Conservation (phyloP, 2,797 vertebrate species). For the Xenops minutus region DNA sequence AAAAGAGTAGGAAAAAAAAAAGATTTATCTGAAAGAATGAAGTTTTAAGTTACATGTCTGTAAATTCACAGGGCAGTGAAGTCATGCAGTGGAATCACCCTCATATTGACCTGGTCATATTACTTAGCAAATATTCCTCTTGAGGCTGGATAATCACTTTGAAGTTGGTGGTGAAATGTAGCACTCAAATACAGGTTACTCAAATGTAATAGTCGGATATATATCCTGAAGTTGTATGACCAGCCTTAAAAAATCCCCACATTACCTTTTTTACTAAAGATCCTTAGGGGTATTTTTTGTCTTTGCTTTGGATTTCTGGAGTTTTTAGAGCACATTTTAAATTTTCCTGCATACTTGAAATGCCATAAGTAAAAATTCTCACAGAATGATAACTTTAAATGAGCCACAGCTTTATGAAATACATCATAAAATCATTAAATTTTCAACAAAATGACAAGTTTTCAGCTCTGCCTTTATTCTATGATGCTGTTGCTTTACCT, state of each 20-base stretch:
- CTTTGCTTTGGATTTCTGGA: not conserved
- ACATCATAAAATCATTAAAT: not conserved
- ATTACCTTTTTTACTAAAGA: not conserved
- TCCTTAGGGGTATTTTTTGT: too few species aligned
- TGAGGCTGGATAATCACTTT: not conserved
- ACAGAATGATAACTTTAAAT: not conserved
- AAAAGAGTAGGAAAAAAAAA: not conserved
- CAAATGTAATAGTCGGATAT: not conserved
- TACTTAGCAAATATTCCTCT: constrained; percentile 35
- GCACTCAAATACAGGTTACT: not conserved
- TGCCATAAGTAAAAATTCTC: not conserved
- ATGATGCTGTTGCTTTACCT: not conserved
- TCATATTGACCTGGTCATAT: not conserved
- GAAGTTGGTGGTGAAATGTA: constrained; percentile 12
- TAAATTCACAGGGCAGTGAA: not conserved
- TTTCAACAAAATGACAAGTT: not conserved
- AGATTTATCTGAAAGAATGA: not conserved
- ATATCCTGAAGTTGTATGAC: not conserved
- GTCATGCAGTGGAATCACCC: not conserved
- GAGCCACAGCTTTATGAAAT: not conserved
- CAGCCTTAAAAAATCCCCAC: not conserved
- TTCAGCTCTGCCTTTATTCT: not conserved
- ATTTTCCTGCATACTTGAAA: not conserved
- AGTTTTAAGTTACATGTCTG: not conserved
- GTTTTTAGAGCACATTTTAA: not conserved